Conservation (phyloP, 1,140 invertebrate species). For the Adoxophyes honmai region DNA sequence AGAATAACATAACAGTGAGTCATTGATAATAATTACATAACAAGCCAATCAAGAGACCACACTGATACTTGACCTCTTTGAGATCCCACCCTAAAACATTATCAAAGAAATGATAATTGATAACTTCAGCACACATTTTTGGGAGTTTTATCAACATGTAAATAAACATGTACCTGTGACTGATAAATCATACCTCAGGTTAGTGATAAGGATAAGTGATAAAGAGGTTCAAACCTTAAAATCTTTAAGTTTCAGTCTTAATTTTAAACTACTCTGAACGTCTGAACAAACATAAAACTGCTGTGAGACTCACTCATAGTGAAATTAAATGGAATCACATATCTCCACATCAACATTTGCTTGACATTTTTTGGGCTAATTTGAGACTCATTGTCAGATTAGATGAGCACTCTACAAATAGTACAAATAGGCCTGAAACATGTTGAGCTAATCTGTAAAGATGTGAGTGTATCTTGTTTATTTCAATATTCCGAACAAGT, state of each 20-base stretch:
- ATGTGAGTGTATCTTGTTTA: too few relatives aligned
- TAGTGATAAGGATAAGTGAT: not conserved
- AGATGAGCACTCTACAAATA: too few relatives aligned
- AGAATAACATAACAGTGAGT: too few relatives aligned
- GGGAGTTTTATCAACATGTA: slow-evolving; percentile 1
- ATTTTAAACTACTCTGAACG: too few relatives aligned
- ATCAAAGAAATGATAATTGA: not conserved
- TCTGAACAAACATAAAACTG: too few relatives aligned
- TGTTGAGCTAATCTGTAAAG: too few relatives aligned
- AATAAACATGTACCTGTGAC: slow-evolving; percentile 4
- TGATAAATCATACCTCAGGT: not conserved
- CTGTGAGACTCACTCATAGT: not conserved
- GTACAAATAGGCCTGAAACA: too few relatives aligned
- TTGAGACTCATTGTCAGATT: too few relatives aligned
- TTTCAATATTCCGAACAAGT: too few relatives aligned
- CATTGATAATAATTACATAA: not conserved
- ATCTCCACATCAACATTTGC: not conserved
- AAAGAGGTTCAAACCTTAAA: not conserved
- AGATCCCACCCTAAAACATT: too few relatives aligned
- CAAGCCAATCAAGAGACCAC: not conserved
- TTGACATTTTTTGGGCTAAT: too few relatives aligned
- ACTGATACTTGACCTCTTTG: too few relatives aligned
- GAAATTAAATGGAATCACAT: not conserved
- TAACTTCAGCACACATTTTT: not conserved
- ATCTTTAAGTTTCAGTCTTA: not conserved